phyloP scores from a whole-genome alignment of 2,888 invertebrate species.

The Bombyx huttoni region DNA sequence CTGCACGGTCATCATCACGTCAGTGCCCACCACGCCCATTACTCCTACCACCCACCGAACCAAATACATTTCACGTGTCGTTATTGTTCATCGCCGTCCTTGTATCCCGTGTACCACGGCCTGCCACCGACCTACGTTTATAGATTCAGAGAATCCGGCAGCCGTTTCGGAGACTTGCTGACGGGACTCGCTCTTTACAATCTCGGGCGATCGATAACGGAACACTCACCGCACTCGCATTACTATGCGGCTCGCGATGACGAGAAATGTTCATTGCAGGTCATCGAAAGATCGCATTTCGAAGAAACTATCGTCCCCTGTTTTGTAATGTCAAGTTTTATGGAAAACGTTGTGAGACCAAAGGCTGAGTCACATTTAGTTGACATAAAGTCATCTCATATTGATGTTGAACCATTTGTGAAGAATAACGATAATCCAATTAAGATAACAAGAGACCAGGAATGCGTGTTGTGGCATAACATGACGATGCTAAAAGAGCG shows the following conservation, averaged over 20 bases:
- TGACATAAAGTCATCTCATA: conserved; percentile 41
- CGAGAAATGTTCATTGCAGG: conserved; percentile 51
- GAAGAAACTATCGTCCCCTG: conserved; percentile 52
- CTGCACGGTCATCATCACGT: conserved; percentile 23
- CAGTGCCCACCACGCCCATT: conserved; percentile 41
- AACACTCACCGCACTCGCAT: conserved; percentile 26
- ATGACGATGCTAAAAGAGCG: conserved; percentile 30
- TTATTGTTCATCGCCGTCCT: conserved; percentile 29
- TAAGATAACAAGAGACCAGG: conserved; percentile 35
- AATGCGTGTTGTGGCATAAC: conserved; percentile 57
- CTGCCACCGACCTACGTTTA: conserved; percentile 52
- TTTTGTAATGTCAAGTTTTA: conserved; percentile 54
- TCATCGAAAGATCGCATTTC: conserved; percentile 36
- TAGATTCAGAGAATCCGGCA: conserved; percentile 42
- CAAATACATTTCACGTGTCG: conserved; percentile 45
- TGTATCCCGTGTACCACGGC: conserved; percentile 56
- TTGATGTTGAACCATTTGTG: conserved; percentile 36
- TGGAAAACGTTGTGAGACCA: conserved; percentile 24
- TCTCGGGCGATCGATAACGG: conserved; percentile 38
- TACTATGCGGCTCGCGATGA: conserved; percentile 29
- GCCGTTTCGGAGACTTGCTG: conserved; percentile 40
- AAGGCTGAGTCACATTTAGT: conserved; percentile 21
- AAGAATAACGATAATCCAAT: conserved; percentile 26
- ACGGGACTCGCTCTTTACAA: conserved; percentile 57
- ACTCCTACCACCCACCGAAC: conserved; percentile 51